phyloP scores from a whole-genome alignment of 2,113 vertebrate genomes.

The Ailurus styani region DNA sequence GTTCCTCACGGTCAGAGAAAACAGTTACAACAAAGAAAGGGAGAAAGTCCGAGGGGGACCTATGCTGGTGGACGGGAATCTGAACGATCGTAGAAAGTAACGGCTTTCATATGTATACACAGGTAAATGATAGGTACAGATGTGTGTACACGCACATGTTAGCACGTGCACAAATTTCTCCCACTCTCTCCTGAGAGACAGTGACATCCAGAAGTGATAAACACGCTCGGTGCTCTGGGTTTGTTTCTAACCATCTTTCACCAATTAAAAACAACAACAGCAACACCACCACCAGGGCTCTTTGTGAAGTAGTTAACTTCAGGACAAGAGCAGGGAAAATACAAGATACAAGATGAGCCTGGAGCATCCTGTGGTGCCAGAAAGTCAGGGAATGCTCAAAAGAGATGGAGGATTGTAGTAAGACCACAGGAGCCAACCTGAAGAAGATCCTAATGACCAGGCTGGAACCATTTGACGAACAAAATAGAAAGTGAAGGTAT shows the following conservation, averaged over 20 bases:
- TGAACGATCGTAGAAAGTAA: not conserved
- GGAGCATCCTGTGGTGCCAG: too few relatives aligned
- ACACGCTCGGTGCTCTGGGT: too few relatives aligned
- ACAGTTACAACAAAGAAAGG: not conserved
- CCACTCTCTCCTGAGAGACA: not conserved
- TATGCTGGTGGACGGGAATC: not conserved
- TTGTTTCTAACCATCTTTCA: not conserved
- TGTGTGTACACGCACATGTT: fast-evolving
- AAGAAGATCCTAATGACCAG: not conserved
- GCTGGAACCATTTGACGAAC: not conserved
- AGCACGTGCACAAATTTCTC: not conserved
- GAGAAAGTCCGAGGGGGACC: not conserved
- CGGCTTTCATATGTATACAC: not conserved
- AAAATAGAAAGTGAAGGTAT: not conserved
- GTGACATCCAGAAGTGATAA: not conserved
- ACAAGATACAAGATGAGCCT: not conserved
- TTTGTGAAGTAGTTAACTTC: not conserved
- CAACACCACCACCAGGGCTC: too few relatives aligned
- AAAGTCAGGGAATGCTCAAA: not conserved
- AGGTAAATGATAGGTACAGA: not conserved
- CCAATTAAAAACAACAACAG: not conserved
- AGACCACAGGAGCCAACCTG: not conserved
- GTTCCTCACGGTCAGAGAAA: not conserved
- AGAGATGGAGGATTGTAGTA: not conserved
- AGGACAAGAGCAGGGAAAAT: not conserved